A percentile compares a stretch with the other conserved stretches of the same genome.
Conservation (phyloP, 2,113 vertebrate genomes). For the Coturnix japonica region DNA sequence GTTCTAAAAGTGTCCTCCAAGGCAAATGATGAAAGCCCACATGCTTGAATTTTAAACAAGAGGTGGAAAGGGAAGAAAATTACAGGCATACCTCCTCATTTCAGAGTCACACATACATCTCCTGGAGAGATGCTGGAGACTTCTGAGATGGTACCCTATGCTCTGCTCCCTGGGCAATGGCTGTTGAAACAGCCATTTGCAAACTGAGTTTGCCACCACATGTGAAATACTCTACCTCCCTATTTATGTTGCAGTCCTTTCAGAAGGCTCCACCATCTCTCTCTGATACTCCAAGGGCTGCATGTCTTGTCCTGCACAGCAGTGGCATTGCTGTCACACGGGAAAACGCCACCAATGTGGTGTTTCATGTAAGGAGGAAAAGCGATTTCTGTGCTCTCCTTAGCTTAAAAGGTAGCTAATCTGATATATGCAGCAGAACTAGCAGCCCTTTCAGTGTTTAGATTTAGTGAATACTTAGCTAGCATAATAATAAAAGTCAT, state of each 20-base stretch:
- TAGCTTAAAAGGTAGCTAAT: background rate
- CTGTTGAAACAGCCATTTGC: background rate
- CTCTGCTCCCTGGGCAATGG: background rate
- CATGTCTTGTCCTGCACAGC: background rate
- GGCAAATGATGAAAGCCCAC: background rate
- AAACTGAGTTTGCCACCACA: background rate
- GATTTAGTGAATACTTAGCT: background rate
- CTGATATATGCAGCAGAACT: background rate
- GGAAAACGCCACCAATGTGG: background rate
- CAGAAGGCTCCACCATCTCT: background rate
- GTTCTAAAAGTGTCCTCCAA: background rate
- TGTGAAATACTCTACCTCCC: background rate
- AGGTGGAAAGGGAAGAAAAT: background rate
- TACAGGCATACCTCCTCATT: background rate
- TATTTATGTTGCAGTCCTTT: background rate
- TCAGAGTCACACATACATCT: background rate
- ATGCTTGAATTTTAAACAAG: background rate
- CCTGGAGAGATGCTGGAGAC: background rate
- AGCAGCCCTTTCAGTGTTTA: background rate
- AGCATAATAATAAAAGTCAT: background rate
- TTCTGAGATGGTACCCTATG: rapidly evolving
- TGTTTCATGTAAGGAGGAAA: background rate
- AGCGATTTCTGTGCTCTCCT: background rate
- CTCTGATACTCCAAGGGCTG: background rate
- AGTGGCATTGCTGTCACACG: background rate